These are phyloP conservation scores for Pyxicephalus adspersus DNA, from an alignment of 2,113 vertebrate genomes.

Conservation along the genomic window DNA sequence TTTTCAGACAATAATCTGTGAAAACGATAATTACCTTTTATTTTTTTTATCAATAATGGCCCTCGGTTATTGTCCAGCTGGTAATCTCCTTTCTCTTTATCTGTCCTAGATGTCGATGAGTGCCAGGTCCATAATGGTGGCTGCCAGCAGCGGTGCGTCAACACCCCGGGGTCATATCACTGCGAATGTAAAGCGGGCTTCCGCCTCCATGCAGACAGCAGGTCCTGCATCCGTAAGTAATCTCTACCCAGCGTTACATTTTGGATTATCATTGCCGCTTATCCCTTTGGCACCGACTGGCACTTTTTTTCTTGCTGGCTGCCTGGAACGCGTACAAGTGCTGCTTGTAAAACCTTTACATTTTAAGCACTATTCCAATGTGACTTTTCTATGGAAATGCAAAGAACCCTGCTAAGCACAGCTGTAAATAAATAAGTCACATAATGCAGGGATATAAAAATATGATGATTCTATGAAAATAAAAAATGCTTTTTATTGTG, in stretches of 20 bases:
- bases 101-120: conserved; percentile 84
- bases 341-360: conserved; percentile 1
- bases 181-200: conserved; percentile 86
- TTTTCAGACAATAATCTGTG: neutral
- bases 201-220: conserved; percentile 85
- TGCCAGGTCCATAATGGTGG: conserved; percentile 91
- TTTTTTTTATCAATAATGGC: too few species aligned
- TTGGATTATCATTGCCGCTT: conserved; percentile 15
- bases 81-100: too few species aligned
- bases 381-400: neutral
- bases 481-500: too few species aligned
- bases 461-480: too few species aligned
- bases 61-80: too few species aligned
- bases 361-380: neutral
- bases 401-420: too few species aligned
- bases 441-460: too few species aligned
- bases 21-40: neutral
- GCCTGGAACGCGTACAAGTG: conserved; percentile 9
- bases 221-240: conserved; percentile 89
- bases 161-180: conserved; percentile 86
- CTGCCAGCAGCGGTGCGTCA: conserved; percentile 93
- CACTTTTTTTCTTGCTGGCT: conserved; percentile 1
- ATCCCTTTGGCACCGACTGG: conserved; percentile 25
- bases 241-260: conserved; percentile 1
- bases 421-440: too few species aligned